These are phyloP conservation scores for Dynastes grantii DNA, from an alignment of 2,888 invertebrate species.

Conservation along the genomic window DNA sequence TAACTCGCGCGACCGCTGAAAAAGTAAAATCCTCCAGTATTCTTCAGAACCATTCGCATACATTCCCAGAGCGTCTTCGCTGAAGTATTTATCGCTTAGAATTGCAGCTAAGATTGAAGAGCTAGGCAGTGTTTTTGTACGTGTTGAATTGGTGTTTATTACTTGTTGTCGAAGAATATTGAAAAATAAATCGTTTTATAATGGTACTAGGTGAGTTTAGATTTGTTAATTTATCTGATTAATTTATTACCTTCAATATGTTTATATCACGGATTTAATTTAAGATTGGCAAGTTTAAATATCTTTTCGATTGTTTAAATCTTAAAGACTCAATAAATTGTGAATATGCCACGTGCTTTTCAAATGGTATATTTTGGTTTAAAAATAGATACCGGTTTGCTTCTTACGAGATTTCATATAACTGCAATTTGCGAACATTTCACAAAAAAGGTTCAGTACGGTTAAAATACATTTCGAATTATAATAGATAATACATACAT, in stretches of 20 bases:
- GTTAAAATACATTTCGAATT: no score
- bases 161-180: neutral
- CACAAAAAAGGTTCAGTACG: no score
- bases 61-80: slow-evolving; percentile 33
- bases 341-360: neutral
- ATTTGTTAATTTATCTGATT: neutral
- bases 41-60: slow-evolving; percentile 50
- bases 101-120: neutral
- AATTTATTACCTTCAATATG: no score
- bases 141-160: neutral
- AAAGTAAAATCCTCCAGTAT: slow-evolving; percentile 52
- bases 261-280: no score
- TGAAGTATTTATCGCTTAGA: neutral
- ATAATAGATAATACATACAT: no score
- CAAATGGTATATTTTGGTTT: neutral
- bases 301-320: neutral
- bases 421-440: no score
- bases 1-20: slow-evolving; percentile 51
- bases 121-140: neutral
- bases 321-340: neutral
- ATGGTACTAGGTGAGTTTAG: neutral
- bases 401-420: no score
- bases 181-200: neutral
- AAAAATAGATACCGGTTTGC: slow-evolving; percentile 10
- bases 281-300: no score